phyloP scores from a whole-genome alignment of 1,140 invertebrate species.

The Bombus sibiricus region DNA sequence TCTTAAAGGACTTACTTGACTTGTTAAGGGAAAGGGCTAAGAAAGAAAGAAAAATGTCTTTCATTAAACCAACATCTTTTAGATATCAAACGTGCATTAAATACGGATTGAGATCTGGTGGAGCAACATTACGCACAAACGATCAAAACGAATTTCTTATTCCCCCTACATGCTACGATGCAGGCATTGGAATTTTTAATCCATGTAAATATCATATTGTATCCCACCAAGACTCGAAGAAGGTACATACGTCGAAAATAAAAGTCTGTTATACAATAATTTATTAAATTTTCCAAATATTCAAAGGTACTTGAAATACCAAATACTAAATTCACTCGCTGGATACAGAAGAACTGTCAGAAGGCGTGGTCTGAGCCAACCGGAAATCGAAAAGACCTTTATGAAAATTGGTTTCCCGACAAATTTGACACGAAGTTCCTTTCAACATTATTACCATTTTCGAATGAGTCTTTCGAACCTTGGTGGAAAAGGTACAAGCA shows the following conservation, averaged over 20 bases:
- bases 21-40: too few relatives aligned
- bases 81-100: slow-evolving; percentile 59
- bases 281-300: not conserved
- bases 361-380: slow-evolving; percentile 77
- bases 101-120: slow-evolving; percentile 78
- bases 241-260: slow-evolving; percentile 43
- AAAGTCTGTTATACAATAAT: not conserved
- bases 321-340: slow-evolving; percentile 77
- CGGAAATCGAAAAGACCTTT: slow-evolving; percentile 81
- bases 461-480: slow-evolving; percentile 53
- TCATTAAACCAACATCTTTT: not conserved
- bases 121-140: slow-evolving; percentile 77
- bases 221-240: slow-evolving; percentile 69
- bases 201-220: slow-evolving; percentile 77
- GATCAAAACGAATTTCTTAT: slow-evolving; percentile 74
- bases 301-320: slow-evolving; percentile 70
- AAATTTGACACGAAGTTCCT: not conserved
- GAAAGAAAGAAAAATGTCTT: not conserved
- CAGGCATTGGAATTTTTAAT: slow-evolving; percentile 82
- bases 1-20: not conserved
- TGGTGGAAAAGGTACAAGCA: slow-evolving; percentile 68
- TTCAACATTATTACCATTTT: slow-evolving; percentile 39
- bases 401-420: slow-evolving; percentile 81
- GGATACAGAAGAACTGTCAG: slow-evolving; percentile 84
- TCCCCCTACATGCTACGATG: slow-evolving; percentile 81